Percentiles rank a stretch among this genome's conserved stretches.
Conservation (phyloP, 1,140 invertebrate species). For the Drosophila sucinea region DNA sequence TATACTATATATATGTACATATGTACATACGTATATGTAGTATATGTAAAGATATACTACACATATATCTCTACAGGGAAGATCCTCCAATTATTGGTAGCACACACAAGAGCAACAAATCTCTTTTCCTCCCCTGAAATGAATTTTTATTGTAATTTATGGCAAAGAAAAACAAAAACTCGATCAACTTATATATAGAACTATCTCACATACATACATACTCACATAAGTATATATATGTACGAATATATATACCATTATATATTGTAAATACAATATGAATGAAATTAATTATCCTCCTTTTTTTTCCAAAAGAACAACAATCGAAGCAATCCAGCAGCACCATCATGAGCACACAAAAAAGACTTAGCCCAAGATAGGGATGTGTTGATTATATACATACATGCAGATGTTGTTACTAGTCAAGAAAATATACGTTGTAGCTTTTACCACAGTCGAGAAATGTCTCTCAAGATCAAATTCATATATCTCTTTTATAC, state of each 20-base stretch:
- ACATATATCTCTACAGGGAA: neutral
- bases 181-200: slow-evolving; percentile 41
- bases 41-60: neutral
- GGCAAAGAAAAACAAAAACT: slow-evolving; percentile 24
- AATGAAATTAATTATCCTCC: slow-evolving; percentile 13
- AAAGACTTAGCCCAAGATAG: slow-evolving; percentile 56
- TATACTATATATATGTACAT: neutral
- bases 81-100: slow-evolving; percentile 18
- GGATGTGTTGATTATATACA: neutral
- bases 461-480: too few relatives aligned
- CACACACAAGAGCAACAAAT: slow-evolving; percentile 7
- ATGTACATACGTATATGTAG: neutral
- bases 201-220: slow-evolving; percentile 20
- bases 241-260: slow-evolving; percentile 31
- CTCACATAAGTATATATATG: slow-evolving; percentile 26
- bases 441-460: neutral
- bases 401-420: neutral
- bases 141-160: slow-evolving; percentile 55
- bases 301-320: slow-evolving; percentile 33
- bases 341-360: slow-evolving; percentile 33
- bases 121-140: slow-evolving; percentile 18
- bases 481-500: too few relatives aligned
- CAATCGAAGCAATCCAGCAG: slow-evolving; percentile 37
- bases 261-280: slow-evolving; percentile 57
- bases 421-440: neutral